Percentiles rank a stretch among this genome's conserved stretches.
These are phyloP conservation scores for Naja naja DNA, from an alignment of 2,113 vertebrate species.

Conservation along the genomic window DNA sequence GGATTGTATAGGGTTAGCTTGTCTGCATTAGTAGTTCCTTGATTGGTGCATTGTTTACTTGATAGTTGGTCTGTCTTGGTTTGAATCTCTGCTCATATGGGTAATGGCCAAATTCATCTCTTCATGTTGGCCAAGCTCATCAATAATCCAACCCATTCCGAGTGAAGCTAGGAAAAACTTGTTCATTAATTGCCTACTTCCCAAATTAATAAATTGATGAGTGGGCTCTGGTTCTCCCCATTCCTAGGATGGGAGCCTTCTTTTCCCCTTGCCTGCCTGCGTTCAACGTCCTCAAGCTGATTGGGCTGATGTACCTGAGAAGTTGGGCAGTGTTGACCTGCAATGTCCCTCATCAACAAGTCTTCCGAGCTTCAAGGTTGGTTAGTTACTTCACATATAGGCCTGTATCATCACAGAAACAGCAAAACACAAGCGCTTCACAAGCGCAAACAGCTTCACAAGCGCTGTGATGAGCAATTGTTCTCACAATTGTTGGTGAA, in stretches of 20 bases:
- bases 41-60: not conserved
- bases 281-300: conserved; percentile 93
- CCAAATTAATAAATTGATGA: not conserved
- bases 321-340: conserved; percentile 98
- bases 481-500: not conserved
- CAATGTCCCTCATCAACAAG: conserved; percentile 96
- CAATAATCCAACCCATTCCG: not conserved
- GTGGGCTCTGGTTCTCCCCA: not conserved
- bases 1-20: not conserved
- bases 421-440: not conserved
- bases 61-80: not conserved
- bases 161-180: not conserved
- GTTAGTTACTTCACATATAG: conserved; percentile 61
- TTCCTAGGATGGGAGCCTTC: conserved; percentile 95
- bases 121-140: not conserved
- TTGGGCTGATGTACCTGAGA: conserved; percentile 95
- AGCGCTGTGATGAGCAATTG: too few species aligned
- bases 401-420: not conserved
- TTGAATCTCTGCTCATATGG: not conserved
- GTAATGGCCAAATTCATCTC: not conserved
- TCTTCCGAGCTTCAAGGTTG: conserved; percentile 95
- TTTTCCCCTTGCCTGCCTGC: conserved; percentile 98
- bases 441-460: too few species aligned
- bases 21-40: not conserved
- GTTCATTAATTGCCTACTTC: not conserved